Evolutionary conservation across 2,797 vertebrate species (phyloP).

Genomic region (Halcyon leucocephala): DNA sequence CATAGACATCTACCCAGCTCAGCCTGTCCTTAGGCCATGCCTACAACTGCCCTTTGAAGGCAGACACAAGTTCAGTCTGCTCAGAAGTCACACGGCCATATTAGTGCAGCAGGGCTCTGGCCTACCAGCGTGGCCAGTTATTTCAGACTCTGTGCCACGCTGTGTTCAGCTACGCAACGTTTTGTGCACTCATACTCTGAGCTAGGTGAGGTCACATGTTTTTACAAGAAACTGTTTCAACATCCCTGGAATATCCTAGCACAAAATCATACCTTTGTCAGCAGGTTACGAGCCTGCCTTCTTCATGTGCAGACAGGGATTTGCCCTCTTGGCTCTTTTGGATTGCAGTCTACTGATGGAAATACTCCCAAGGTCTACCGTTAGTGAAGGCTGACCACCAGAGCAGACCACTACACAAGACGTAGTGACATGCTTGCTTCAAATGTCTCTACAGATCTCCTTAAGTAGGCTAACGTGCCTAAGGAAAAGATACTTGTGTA

Average conservation of each 20-base stretch:
- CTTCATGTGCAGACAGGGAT: accelerated
- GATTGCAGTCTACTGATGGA: background rate
- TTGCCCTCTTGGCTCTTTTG: background rate
- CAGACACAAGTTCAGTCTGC: background rate
- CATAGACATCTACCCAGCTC: accelerated
- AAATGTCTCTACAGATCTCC: background rate
- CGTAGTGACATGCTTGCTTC: background rate
- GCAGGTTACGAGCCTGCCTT: background rate
- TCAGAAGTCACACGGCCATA: accelerated
- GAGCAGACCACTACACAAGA: background rate
- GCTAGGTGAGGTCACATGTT: background rate
- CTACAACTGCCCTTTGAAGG: background rate
- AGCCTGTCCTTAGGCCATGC: background rate
- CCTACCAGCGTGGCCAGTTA: background rate
- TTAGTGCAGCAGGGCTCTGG: accelerated
- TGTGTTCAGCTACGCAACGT: background rate
- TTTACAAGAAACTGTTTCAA: background rate
- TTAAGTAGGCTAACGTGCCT: background rate
- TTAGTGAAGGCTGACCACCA: background rate
- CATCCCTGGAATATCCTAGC: background rate
- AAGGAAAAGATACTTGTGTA: background rate
- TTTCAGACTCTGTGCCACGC: background rate
- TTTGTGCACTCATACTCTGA: accelerated
- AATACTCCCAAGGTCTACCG: background rate
- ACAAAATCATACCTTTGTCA: background rate